Evolutionary conservation across 37 sponge, comb jelly and placozoan species (phyloP).

Genomic region (Petrosia ficiformis): DNA sequence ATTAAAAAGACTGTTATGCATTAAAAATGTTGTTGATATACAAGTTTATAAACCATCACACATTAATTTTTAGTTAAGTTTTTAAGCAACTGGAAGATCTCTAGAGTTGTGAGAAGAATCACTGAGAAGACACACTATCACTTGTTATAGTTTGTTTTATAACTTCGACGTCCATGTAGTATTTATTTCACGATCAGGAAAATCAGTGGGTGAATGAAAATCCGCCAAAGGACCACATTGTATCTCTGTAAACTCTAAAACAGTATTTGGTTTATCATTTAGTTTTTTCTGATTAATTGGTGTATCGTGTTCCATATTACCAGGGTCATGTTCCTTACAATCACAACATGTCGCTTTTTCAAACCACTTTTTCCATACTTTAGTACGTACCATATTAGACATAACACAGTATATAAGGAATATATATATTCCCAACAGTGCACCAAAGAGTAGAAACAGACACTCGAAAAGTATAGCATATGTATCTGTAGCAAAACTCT

Average conservation of each 20-base stretch:
- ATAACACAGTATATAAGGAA: neutral
- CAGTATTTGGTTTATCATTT: neutral
- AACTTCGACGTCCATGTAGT: neutral
- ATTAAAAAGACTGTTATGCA: too few relatives aligned
- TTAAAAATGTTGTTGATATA: too few relatives aligned
- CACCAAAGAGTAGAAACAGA: neutral
- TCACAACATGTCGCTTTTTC: neutral
- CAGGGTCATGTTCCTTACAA: neutral
- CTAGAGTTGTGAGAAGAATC: neutral
- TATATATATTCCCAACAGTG: neutral
- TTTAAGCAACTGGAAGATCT: slow-evolving; percentile 13
- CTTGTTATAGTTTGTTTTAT: neutral
- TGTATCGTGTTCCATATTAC: neutral
- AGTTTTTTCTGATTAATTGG: neutral
- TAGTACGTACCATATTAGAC: neutral
- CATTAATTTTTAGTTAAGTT: too few relatives aligned
- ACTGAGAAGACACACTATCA: neutral
- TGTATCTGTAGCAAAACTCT: neutral
- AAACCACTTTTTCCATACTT: neutral
- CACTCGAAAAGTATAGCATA: neutral
- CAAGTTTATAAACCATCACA: too few relatives aligned
- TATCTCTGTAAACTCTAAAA: neutral
- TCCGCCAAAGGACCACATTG: neutral
- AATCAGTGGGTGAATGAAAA: neutral
- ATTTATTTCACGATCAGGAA: neutral